phyloP scores from a whole-genome alignment of 2,113 vertebrate genomes.

The Picathartes gymnocephalus region DNA sequence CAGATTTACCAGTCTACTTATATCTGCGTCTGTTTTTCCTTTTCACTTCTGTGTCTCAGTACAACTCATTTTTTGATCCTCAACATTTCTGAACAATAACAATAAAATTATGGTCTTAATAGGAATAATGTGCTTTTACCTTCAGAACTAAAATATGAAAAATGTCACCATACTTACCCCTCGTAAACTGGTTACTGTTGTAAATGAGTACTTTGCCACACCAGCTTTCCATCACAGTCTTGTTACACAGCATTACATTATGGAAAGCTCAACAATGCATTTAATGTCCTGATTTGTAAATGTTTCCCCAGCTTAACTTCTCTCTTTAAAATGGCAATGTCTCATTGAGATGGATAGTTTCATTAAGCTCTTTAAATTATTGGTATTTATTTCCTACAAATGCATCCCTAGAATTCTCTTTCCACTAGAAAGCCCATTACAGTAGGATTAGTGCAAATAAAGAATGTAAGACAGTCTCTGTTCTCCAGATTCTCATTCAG shows the following conservation, averaged over 20 bases:
- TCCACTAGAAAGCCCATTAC: background rate
- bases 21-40: background rate
- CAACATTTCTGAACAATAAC: background rate
- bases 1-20: background rate
- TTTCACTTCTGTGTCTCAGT: background rate
- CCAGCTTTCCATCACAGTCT: background rate
- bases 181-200: background rate
- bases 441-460: background rate
- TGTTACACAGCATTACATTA: background rate
- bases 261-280: background rate
- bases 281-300: constrained; percentile 14
- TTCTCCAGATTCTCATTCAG: background rate
- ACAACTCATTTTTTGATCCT: background rate
- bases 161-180: background rate
- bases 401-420: background rate
- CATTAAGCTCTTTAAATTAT: constrained; percentile 18
- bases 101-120: background rate
- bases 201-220: background rate
- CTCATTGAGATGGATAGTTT: constrained; percentile 36
- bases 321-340: background rate
- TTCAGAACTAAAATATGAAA: background rate
- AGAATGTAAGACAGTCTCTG: background rate
- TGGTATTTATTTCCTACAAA: constrained; percentile 12
- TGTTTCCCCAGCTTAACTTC: background rate
- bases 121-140: background rate